Base-by-base conservation (phyloP, 2,113 vertebrate genomes). In the Semnornis frantzii region DNA sequence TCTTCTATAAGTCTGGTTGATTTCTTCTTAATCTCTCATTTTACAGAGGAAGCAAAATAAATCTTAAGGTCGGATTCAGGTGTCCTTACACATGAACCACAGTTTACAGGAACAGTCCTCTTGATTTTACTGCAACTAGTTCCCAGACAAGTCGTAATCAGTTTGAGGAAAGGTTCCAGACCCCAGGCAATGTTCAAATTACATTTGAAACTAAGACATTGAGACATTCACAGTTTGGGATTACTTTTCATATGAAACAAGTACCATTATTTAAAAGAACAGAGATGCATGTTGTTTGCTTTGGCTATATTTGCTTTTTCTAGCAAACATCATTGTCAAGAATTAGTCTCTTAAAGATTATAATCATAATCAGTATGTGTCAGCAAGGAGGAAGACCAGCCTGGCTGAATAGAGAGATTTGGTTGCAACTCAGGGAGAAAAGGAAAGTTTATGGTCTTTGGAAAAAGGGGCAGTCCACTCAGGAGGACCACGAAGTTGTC, bases 81-180 rank as follows among this genome's bases (percentile, higher is more conserved):
- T 74, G 46, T 73, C 39, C 59, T 82, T 76, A 33, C 12, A 46
- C 9, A 89, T 70, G 63, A 76, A 44, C 24, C 69, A 27, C 50
- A 24, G 79, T 89, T 91, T 89, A 79, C 75, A 86, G 87, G 48
- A 95, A 89, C 12, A 68, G 54, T 52, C 14, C 7, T 84, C 52
- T 85, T 34, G 48, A 85, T 66, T 92, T 91, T 85, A 70, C 9
- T 11, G n/a, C 66, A 76, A 30, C 55, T 87, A 66, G 21, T 27
- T 92, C 92, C 87, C 34, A 82, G 19, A 39, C 60, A 82, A 71
- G 39, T 79, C 83, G 33, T 89, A 73, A 87, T 94, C 63, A 76
- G 50, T 79, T 64, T 88, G 69, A 87, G 34, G 42, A 92, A 70
- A 78, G 27, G 24, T 92, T 90, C 54, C 81, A 91, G 70, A 24